Evolutionary conservation across 2,888 invertebrate genomes (phyloP), one percentile per base, ranked within the genome.

Genomic region (Belgica antarctica): DNA sequence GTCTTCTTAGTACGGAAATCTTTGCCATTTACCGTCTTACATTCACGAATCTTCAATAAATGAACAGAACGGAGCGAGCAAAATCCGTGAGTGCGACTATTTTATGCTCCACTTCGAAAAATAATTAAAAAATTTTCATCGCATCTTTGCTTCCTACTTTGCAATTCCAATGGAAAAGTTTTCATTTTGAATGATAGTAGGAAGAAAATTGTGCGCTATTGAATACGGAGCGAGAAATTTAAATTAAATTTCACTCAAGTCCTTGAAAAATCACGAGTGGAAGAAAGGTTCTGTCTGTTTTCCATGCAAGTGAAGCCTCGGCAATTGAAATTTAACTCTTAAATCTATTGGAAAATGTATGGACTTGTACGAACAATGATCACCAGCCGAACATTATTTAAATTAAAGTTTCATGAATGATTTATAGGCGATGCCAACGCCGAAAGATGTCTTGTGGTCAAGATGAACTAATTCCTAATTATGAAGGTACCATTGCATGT

Each of bases 91-190:
- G 17, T n/a, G n/a, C 22, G n/a, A 52, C 22, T 52, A 52, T 22
- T 52, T 52, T 22, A 52, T 17, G 52, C 17, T 52, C 22, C 52
- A 52, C 52, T 52, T 52, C 4, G 52, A 52, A n/a, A 52, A 52
- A 52, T 52, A 52, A 52, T 52, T 52, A 52, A 52, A 52, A 52
- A 52, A 52, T 52, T 52, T 52, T 52, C 3, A 52, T 46, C 46
- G 46, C 34, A 41, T 41, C 41, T 41, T 41, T 41, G 41, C 41
- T 41, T 41, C 15, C 10, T 15, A 41, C 41, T 41, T 15, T 10
- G 10, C 41, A 41, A 3, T 41, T n/a, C 7, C 41, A 15, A 15
- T 41, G 15, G 15, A 15, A 41, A 41, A 41, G 15, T 15, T 41
- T 41, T 41, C 41, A 41, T 41, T 41, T n/a, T 15, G 15, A 12